Evolutionary conservation across 30 jellyfish, hydroid and myxozoan species (phyloP).

Genomic region (Pelagia noctiluca): DNA sequence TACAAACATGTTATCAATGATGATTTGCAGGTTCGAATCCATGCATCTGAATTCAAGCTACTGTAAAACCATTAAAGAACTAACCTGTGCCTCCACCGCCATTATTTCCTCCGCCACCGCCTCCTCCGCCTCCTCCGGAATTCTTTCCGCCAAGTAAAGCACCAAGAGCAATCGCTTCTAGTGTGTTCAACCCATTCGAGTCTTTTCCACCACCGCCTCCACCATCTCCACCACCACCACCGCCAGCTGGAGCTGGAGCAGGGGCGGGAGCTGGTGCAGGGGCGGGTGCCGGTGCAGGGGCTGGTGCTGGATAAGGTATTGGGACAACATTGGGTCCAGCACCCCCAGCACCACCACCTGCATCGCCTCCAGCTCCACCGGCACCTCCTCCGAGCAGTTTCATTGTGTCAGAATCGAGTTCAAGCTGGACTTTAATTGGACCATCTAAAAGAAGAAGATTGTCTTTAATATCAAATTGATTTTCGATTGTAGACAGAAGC

Average conservation of each 20-base stretch:
- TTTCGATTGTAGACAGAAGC: too few relatives aligned
- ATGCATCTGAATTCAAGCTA: too few relatives aligned
- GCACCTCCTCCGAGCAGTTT: conserved; percentile 89
- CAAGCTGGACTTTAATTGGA: conserved; percentile 88
- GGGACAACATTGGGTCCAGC: conserved; percentile 71
- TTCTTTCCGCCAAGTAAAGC: conserved; percentile 89
- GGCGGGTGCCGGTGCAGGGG: conserved; percentile 86
- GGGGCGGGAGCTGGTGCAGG: conserved; percentile 85
- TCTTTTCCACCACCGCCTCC: conserved; percentile 87
- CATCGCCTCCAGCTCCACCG: conserved; percentile 79
- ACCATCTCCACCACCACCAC: conserved; percentile 77
- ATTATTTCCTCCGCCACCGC: conserved; percentile 70
- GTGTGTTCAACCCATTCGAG: conserved; percentile 77
- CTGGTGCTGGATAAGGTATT: conserved; percentile 75
- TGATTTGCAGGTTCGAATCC: too few relatives aligned
- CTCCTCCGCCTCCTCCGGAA: conserved; percentile 61
- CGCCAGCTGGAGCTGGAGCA: conserved; percentile 69
- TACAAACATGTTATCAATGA: too few relatives aligned
- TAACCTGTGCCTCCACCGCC: conserved; percentile 79
- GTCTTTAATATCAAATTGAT: not conserved
- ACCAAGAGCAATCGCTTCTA: conserved; percentile 93
- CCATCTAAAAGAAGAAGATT: conserved; percentile 26
- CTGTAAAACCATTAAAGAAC: too few relatives aligned
- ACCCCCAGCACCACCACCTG: conserved; percentile 70
- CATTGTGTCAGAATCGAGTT: conserved; percentile 89